These are phyloP conservation scores for Hyperoplus immaculatus DNA, from an alignment of 2,797 vertebrate genomes.

Conservation along the genomic window DNA sequence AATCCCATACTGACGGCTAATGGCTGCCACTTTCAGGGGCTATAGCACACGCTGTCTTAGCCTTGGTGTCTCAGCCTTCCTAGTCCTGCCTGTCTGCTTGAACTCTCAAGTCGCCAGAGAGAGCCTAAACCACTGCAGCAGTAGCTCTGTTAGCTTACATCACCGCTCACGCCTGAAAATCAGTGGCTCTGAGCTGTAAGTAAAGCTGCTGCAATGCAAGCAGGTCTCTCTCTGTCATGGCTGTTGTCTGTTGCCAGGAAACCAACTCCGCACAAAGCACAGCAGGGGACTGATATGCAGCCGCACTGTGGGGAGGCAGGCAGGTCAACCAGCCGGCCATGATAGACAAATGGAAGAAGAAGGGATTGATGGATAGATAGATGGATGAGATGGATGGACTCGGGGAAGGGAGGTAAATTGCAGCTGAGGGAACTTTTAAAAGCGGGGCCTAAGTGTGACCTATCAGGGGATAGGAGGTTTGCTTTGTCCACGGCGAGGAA, in stretches of 20 bases:
- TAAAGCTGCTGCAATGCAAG: conserved; percentile 46
- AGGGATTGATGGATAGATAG: conserved; percentile 54
- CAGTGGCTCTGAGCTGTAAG: conserved; percentile 26
- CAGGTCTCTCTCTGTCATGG: conserved; percentile 66
- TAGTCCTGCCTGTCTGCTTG: conserved; percentile 68
- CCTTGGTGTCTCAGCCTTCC: conserved; percentile 34
- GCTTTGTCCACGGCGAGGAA: conserved; percentile 42
- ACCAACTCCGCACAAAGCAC: conserved; percentile 77
- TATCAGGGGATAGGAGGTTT: neutral
- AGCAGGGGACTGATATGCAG: conserved; percentile 83
- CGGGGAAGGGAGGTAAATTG: conserved; percentile 27
- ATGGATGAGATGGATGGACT: conserved; percentile 32
- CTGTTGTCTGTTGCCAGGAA: conserved; percentile 80
- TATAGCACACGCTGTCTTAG: conserved; percentile 37
- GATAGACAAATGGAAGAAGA: conserved; percentile 68
- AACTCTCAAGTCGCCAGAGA: conserved; percentile 50
- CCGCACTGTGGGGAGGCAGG: conserved; percentile 79
- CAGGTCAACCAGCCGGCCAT: conserved; percentile 81
- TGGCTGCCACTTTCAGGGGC: conserved; percentile 72
- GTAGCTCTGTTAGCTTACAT: conserved; percentile 39
- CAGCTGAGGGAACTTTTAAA: conserved; percentile 27
- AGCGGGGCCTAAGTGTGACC: neutral
- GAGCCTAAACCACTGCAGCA: conserved; percentile 42
- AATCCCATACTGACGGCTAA: conserved; percentile 34
- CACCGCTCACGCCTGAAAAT: conserved; percentile 18